Percentiles rank a stretch among this genome's conserved stretches.
Evolutionary conservation across 2,113 vertebrate genomes (phyloP).

Genomic region (Regulus satrapa): DNA sequence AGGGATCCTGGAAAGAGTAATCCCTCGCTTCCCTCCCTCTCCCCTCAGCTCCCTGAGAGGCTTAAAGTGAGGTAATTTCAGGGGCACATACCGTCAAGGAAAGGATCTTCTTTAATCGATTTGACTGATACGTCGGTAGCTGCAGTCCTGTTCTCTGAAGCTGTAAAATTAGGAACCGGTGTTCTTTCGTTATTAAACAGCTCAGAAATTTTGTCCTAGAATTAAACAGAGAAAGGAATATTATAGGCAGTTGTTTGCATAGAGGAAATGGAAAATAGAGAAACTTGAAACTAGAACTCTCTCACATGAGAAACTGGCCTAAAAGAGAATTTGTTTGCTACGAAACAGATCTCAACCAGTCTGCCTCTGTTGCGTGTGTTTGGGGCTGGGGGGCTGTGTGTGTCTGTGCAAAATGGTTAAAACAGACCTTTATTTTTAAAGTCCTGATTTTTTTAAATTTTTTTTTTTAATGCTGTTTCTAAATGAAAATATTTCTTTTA

Average conservation of each 20-base stretch:
- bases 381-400: too few species aligned
- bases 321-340: not conserved
- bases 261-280: not conserved
- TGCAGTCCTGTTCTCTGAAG: not conserved
- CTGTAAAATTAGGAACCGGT: not conserved
- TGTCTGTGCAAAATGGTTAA: not conserved
- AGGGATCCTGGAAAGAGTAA: slow-evolving; percentile 32
- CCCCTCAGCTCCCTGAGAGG: not conserved
- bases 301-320: not conserved
- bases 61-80: slow-evolving; percentile 38
- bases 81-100: slow-evolving; percentile 11
- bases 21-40: not conserved
- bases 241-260: not conserved
- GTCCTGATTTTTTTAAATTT: too few species aligned
- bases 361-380: not conserved
- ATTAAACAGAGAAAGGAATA: not conserved
- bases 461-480: not conserved
- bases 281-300: not conserved
- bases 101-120: slow-evolving; percentile 49
- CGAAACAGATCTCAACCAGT: not conserved
- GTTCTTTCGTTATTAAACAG: not conserved
- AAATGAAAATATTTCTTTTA: not conserved
- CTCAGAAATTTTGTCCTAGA: not conserved
- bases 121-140: not conserved
- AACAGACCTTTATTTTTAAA: not conserved